phyloP scores from a whole-genome alignment of 2,797 vertebrate genomes.

The Oreochromis mossambicus region DNA sequence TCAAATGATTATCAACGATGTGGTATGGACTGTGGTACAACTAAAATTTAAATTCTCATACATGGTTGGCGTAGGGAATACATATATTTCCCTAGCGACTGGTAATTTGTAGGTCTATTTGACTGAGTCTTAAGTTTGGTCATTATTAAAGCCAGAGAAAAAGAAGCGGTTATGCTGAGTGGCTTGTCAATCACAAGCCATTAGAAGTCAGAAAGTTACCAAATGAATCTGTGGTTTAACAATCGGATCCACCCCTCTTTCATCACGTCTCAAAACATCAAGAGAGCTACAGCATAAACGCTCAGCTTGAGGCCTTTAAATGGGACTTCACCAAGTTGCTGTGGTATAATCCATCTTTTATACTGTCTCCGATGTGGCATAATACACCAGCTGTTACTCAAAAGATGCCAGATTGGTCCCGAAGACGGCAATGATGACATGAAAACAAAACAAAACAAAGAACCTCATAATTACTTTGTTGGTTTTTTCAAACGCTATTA shows the following conservation, averaged over 20 bases:
- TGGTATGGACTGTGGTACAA: no score
- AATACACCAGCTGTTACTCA: background rate
- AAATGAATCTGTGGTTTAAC: background rate
- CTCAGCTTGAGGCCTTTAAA: background rate
- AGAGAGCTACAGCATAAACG: background rate
- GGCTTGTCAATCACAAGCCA: background rate
- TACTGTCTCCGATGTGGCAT: background rate
- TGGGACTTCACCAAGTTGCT: background rate
- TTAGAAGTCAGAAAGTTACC: background rate
- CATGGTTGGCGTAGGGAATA: background rate
- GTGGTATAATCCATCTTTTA: background rate
- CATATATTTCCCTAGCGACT: no score
- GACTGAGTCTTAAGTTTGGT: background rate
- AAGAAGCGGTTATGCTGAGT: background rate
- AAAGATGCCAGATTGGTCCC: background rate
- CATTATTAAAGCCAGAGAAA: background rate
- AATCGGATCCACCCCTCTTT: background rate
- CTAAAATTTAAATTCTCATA: no score
- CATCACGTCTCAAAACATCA: background rate
- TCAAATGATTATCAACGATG: no score
- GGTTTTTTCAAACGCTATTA: background rate
- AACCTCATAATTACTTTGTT: background rate
- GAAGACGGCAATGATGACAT: background rate
- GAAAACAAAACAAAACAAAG: background rate
- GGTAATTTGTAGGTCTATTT: background rate